Conservation (phyloP, 1,140 invertebrate species). For the Tribolium castaneum region DNA sequence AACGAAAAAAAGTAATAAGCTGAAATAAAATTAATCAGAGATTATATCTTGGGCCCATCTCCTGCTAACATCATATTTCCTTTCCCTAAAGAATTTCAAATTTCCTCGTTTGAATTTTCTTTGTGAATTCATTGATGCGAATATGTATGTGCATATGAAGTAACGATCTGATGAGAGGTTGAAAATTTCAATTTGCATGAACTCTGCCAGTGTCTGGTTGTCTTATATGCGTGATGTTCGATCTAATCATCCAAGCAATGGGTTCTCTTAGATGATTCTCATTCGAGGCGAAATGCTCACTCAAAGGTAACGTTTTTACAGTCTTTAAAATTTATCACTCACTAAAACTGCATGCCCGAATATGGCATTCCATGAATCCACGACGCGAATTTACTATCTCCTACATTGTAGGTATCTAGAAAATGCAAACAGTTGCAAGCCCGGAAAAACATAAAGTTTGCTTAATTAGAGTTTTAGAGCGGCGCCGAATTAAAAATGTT, state of each 20-base stretch:
- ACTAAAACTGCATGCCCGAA: conserved; percentile 12
- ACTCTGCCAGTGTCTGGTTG: conserved; percentile 42
- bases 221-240: conserved; percentile 33
- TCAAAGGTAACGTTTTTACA: conserved; percentile 32
- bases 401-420: background rate
- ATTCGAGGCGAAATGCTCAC: conserved; percentile 18
- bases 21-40: conserved; percentile 21
- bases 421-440: background rate
- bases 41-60: background rate
- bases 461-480: background rate
- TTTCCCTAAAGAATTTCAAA: conserved; percentile 47
- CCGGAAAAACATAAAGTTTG: background rate
- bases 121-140: conserved; percentile 44
- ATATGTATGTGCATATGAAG: conserved; percentile 54
- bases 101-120: conserved; percentile 48
- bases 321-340: conserved; percentile 23
- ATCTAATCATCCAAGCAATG: conserved; percentile 42
- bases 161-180: conserved; percentile 51
- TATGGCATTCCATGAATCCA: conserved; percentile 14
- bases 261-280: conserved; percentile 19
- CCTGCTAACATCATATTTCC: background rate
- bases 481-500: background rate
- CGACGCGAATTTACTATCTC: background rate
- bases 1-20: conserved; percentile 5
- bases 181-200: conserved; percentile 50